Evolutionary conservation across 2,113 vertebrate genomes (phyloP).

Genomic region (Hassar affinis): DNA sequence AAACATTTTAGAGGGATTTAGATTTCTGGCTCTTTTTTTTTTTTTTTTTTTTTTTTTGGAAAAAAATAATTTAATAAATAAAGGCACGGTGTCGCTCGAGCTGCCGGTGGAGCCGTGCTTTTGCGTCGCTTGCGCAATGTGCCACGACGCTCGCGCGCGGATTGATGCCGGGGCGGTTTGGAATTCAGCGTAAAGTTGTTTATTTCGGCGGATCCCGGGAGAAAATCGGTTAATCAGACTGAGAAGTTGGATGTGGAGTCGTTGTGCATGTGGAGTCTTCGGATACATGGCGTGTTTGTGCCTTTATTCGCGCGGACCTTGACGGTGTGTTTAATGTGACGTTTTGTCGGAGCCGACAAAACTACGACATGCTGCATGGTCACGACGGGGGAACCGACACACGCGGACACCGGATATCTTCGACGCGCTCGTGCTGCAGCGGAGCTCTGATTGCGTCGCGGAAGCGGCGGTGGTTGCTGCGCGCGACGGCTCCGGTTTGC

Average conservation of each 20-base stretch:
- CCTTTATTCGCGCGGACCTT: not conserved
- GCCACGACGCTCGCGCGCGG: slow-evolving; percentile 11
- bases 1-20: not conserved
- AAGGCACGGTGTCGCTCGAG: slow-evolving; percentile 6
- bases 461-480: slow-evolving; percentile 1
- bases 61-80: not conserved
- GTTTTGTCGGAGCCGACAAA: slow-evolving; percentile 15
- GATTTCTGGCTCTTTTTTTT: not conserved
- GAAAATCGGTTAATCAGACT: too few relatives aligned
- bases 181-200: slow-evolving; percentile 36
- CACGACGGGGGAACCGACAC: slow-evolving; percentile 32
- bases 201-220: not conserved
- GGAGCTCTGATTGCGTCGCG: slow-evolving; percentile 30
- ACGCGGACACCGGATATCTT: slow-evolving; percentile 19
- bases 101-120: slow-evolving; percentile 50
- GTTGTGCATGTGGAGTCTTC: not conserved
- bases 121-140: slow-evolving; percentile 47
- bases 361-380: slow-evolving; percentile 42
- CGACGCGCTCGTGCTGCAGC: slow-evolving; percentile 31
- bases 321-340: slow-evolving; percentile 17
- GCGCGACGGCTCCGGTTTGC: slow-evolving; percentile 30
- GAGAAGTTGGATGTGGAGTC: slow-evolving; percentile 55
- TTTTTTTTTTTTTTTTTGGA: not conserved
- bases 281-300: not conserved
- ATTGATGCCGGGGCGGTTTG: slow-evolving; percentile 4